Evolutionary conservation across 2,888 invertebrate genomes (phyloP).

Genomic region (Caenorhabditis wallacei): DNA sequence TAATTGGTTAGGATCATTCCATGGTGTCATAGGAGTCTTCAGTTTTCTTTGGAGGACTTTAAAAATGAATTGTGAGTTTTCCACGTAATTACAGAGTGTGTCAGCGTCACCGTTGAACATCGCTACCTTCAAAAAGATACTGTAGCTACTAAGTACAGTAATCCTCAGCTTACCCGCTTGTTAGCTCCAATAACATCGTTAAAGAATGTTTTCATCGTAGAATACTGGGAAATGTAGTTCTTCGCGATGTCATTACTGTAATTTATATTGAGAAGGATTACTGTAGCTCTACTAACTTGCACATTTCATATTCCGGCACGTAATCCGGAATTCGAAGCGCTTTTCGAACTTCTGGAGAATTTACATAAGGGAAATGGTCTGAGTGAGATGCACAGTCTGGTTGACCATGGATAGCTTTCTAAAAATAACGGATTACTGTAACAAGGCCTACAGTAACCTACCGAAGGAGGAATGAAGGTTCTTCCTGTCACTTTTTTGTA

Average conservation of each 20-base stretch:
- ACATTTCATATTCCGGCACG: slow-evolving; percentile 71
- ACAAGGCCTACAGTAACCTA: background rate
- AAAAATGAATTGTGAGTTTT: slow-evolving; percentile 85
- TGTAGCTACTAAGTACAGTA: too few relatives aligned
- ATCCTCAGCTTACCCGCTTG: slow-evolving; percentile 48
- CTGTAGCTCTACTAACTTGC: slow-evolving; percentile 67
- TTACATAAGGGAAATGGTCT: slow-evolving; percentile 75
- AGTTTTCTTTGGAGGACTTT: slow-evolving; percentile 78
- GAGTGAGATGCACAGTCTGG: slow-evolving; percentile 77
- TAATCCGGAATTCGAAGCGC: slow-evolving; percentile 72
- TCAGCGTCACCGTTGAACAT: slow-evolving; percentile 85
- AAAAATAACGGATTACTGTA: background rate
- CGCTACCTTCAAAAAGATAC: too few relatives aligned
- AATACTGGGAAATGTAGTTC: slow-evolving; percentile 76
- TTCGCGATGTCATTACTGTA: slow-evolving; percentile 61
- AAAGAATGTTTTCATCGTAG: slow-evolving; percentile 60
- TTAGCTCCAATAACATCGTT: slow-evolving; percentile 34
- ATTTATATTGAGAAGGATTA: background rate
- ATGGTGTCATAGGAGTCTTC: slow-evolving; percentile 55
- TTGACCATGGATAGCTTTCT: slow-evolving; percentile 53
- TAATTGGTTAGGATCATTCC: slow-evolving; percentile 68
- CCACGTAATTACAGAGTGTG: slow-evolving; percentile 85
- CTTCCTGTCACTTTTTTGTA: slow-evolving; percentile 30
- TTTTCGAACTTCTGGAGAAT: slow-evolving; percentile 70
- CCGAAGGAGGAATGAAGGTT: slow-evolving; percentile 19